phyloP scores from a whole-genome alignment of 2,113 vertebrate genomes.

The Charadrius vociferus region DNA sequence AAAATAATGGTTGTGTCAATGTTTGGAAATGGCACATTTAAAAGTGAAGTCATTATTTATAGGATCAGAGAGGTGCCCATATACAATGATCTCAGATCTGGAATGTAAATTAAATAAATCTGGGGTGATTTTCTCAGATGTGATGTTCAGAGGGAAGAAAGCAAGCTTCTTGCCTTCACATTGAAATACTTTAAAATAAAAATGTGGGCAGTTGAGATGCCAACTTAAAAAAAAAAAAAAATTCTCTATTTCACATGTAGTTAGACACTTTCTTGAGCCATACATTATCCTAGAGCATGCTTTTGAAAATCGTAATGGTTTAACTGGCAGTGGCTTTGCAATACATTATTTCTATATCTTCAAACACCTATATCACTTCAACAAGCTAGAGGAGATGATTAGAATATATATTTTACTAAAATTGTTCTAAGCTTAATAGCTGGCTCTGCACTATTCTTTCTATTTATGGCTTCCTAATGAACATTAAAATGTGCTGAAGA shows the following conservation, averaged over 20 bases:
- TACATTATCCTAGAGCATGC: background rate
- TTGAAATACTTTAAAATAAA: conserved; percentile 33
- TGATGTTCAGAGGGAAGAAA: background rate
- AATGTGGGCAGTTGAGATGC: background rate
- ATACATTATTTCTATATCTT: conserved; percentile 18
- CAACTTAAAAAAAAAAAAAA: background rate
- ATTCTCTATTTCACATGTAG: background rate
- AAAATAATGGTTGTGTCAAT: conserved; percentile 40
- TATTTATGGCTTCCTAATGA: conserved; percentile 64
- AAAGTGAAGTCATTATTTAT: conserved; percentile 71
- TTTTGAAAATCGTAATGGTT: conserved; percentile 45
- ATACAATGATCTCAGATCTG: conserved; percentile 58
- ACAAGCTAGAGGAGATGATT: conserved; percentile 39
- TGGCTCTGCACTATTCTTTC: conserved; percentile 28
- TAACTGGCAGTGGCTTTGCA: conserved; percentile 36
- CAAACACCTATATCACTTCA: conserved; percentile 35
- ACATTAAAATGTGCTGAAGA: background rate
- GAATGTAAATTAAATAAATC: conserved; percentile 56
- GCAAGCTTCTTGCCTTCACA: background rate
- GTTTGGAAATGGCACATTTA: conserved; percentile 55
- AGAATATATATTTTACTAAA: conserved; percentile 70
- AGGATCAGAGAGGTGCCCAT: conserved; percentile 56
- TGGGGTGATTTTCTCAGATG: conserved; percentile 38
- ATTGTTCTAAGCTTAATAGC: conserved; percentile 39
- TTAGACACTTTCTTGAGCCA: background rate